These are phyloP conservation scores for Neria commutata DNA, from an alignment of 2,888 invertebrate genomes.

Conservation along the genomic window DNA sequence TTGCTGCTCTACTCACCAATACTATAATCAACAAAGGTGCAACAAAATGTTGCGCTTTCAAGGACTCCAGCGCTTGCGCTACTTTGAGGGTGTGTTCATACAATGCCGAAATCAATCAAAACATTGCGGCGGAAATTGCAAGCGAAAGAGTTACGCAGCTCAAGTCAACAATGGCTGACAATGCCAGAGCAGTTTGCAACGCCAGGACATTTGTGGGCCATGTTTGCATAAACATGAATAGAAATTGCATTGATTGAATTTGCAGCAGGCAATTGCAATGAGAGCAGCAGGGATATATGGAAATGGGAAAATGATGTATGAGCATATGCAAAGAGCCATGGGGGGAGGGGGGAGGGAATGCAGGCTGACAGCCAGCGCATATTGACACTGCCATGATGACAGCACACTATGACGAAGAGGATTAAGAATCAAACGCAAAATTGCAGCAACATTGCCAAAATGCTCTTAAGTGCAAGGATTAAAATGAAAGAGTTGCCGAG, in stretches of 20 bases:
- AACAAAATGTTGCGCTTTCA: too few relatives aligned
- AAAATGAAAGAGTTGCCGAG: too few relatives aligned
- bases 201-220: slow-evolving; percentile 34
- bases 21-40: too few relatives aligned
- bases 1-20: too few relatives aligned
- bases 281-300: neutral
- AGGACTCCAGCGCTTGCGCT: too few relatives aligned
- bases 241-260: neutral
- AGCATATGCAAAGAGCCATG: neutral
- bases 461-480: too few relatives aligned
- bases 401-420: neutral
- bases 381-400: too few relatives aligned
- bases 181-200: neutral
- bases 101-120: too few relatives aligned
- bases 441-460: neutral
- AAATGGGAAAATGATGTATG: neutral
- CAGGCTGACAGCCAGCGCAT: neutral
- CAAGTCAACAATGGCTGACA: too few relatives aligned
- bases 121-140: neutral
- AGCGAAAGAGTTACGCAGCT: too few relatives aligned
- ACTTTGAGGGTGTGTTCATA: too few relatives aligned
- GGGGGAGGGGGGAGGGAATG: neutral
- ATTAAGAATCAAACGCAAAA: neutral
- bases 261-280: neutral
- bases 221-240: slow-evolving; percentile 37